Evolutionary conservation across 2,797 vertebrate genomes (phyloP), one percentile per base, ranked within the genome.

Genomic region (Oreochromis mossambicus): DNA sequence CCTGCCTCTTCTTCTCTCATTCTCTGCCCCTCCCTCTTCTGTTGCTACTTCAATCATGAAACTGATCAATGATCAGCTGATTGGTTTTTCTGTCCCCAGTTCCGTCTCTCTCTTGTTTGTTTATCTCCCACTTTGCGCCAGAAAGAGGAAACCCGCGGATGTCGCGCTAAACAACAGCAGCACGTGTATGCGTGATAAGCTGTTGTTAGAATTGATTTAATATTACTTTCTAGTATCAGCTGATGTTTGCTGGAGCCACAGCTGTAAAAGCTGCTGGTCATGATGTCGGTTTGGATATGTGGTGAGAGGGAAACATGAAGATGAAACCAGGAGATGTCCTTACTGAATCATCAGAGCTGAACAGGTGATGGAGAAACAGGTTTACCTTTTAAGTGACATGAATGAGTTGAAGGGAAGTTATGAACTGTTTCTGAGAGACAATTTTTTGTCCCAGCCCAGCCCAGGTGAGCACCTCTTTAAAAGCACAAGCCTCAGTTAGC

Each of bases 281-380:
- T 17, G 0, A 8, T 17, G 0, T 48, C 0, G 4, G 46, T 48
- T 48, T 48, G 15, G 4, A 0, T 17, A 48, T 48, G 1, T 50
- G 17, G 46, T 19, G 46, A 50, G 46, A 50, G 15, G 4, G 46
- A 50, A 50, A 19, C 46, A 19, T 50, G 46, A 19, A 50, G 46
- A 19, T 19, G 46, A 19, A 50, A 50, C 46, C 7, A 19, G 46
- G 46, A 48, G 15, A 48, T 1, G 15, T 17, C 46, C 15, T 48
- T 48, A 48, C 29, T 29, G 29, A 29, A 29, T 29, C 29, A 24
- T 24, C 52, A 54, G 21, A 24, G 52, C 52, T 54, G 21, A 54
- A 24, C 21, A 13, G 52, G 52, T 54, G 12, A 54, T 26, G 52
- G 2, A 26, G 21, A 54, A 54, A 54, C 21, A 54, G 52, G 21